Conservation (phyloP, 2,888 invertebrate genomes). For the Melipona bicolor region DNA sequence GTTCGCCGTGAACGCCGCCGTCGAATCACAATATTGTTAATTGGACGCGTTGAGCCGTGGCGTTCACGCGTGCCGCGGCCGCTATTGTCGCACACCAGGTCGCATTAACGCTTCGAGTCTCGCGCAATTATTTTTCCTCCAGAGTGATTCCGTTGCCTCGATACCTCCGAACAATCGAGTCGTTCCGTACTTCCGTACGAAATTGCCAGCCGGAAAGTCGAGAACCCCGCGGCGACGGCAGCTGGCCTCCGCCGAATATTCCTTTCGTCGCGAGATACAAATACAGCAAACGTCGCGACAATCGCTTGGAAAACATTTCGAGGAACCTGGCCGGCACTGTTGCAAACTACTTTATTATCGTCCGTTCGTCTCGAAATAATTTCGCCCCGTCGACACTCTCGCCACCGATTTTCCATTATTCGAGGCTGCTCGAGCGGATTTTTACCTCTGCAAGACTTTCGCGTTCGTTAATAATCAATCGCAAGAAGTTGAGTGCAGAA, state of each 20-base stretch:
- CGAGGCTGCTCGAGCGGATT: too few relatives aligned
- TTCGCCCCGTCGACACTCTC: conserved; percentile 2
- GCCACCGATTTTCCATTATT: background rate
- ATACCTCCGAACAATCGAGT: conserved; percentile 81
- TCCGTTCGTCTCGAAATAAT: conserved; percentile 57
- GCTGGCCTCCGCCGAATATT: conserved; percentile 71
- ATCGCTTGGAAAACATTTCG: conserved; percentile 63
- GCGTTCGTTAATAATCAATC: too few relatives aligned
- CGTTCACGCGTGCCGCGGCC: conserved; percentile 57
- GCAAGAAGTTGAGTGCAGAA: too few relatives aligned
- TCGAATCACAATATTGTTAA: conserved; percentile 70
- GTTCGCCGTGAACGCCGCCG: conserved; percentile 9
- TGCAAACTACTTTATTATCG: conserved; percentile 71
- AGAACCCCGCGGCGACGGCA: conserved; percentile 78
- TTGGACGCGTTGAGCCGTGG: conserved; percentile 57
- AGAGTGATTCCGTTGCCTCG: conserved; percentile 80
- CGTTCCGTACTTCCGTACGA: conserved; percentile 30
- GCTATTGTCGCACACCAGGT: conserved; percentile 39
- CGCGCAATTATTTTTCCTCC: conserved; percentile 83
- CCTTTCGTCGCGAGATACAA: conserved; percentile 56
- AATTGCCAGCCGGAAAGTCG: conserved; percentile 42
- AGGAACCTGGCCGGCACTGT: conserved; percentile 48
- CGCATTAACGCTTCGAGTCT: conserved; percentile 41
- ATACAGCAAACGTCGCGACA: conserved; percentile 62
- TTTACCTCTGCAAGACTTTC: too few relatives aligned